A percentile compares a stretch with the other conserved stretches of the same genome.
Conservation (phyloP, 2,888 invertebrate genomes). For the Scrobipalpa costella region DNA sequence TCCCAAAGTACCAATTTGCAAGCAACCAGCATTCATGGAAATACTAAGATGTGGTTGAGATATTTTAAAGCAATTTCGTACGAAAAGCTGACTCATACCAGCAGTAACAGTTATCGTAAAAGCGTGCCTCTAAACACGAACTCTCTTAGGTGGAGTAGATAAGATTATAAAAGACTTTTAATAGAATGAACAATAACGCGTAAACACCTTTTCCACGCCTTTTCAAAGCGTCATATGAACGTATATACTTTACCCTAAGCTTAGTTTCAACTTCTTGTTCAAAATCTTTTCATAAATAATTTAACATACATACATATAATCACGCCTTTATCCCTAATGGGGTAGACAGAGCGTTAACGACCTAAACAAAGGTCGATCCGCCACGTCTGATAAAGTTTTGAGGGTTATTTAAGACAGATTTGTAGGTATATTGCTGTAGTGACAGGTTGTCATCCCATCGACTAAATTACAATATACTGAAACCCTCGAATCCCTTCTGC, state of each 20-base stretch:
- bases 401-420: too few species aligned
- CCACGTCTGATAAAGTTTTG: too few species aligned
- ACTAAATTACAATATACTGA: too few species aligned
- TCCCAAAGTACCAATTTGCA: slow-evolving; percentile 10
- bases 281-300: too few species aligned
- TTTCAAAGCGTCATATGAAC: neutral
- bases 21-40: neutral
- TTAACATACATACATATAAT: too few species aligned
- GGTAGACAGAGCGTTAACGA: too few species aligned
- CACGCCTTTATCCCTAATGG: too few species aligned
- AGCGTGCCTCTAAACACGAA: slow-evolving; percentile 2
- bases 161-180: slow-evolving; percentile 12
- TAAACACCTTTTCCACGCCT: slow-evolving; percentile 7
- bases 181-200: slow-evolving; percentile 14
- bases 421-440: too few species aligned
- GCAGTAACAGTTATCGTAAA: slow-evolving; percentile 16
- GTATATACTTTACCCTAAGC: neutral
- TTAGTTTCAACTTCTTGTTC: neutral
- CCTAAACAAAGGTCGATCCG: too few species aligned
- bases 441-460: too few species aligned
- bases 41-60: neutral
- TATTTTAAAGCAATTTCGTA: neutral
- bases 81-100: neutral
- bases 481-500: too few species aligned
- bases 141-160: slow-evolving; percentile 2